phyloP scores from a whole-genome alignment of 2,113 vertebrate genomes.

The Oryctolagus cuniculus region DNA sequence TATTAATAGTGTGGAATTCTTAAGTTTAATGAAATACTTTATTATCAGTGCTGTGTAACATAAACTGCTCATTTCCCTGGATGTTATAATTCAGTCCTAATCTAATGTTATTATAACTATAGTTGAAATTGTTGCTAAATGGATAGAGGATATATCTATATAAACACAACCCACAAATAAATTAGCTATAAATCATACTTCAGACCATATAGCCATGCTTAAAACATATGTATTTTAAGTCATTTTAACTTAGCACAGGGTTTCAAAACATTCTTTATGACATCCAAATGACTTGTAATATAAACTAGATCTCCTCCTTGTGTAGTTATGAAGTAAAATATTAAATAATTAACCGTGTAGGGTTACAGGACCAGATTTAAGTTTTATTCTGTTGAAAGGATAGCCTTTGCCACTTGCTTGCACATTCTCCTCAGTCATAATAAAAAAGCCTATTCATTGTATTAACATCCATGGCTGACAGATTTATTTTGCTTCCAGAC shows the following conservation, averaged over 20 bases:
- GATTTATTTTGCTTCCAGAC: not conserved
- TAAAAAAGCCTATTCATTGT: not conserved
- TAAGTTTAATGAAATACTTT: not conserved
- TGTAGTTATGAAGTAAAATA: not conserved
- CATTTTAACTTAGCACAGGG: slow-evolving; percentile 41
- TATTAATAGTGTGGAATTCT: not conserved
- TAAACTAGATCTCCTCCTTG: not conserved
- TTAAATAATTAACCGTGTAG: not conserved
- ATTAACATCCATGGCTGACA: not conserved
- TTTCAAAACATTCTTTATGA: not conserved
- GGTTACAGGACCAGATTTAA: not conserved
- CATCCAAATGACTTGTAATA: not conserved
- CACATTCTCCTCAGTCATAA: not conserved
- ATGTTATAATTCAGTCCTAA: not conserved
- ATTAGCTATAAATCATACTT: slow-evolving; percentile 4
- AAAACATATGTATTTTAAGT: not conserved
- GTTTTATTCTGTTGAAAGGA: not conserved
- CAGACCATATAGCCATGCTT: not conserved
- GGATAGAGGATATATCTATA: not conserved
- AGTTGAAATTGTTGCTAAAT: not conserved
- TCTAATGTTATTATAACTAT: not conserved
- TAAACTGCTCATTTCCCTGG: not conserved
- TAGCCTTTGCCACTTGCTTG: not conserved
- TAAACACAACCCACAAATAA: not conserved
- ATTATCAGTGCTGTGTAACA: not conserved